Conservation (phyloP, 2,888 invertebrate species). For the Dendrolimus pini region DNA sequence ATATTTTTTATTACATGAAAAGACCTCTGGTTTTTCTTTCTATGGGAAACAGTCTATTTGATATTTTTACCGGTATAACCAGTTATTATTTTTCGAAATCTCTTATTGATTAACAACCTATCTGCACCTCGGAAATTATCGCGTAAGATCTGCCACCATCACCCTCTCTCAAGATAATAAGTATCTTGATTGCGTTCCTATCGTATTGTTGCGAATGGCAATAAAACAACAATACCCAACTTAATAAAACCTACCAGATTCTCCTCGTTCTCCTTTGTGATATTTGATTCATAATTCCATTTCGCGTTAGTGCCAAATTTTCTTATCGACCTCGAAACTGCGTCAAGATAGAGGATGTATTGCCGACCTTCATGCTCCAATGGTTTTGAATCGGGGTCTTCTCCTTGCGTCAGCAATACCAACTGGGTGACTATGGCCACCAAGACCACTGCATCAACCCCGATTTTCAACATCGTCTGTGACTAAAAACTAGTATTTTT, state of each 20-base stretch:
- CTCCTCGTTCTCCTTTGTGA: slow-evolving; percentile 81
- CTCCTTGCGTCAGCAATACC: slow-evolving; percentile 67
- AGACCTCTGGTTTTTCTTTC: too few relatives aligned
- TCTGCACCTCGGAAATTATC: too few relatives aligned
- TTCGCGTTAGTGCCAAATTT: slow-evolving; percentile 79
- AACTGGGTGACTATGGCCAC: slow-evolving; percentile 69
- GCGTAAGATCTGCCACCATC: too few relatives aligned
- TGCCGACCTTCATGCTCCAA: slow-evolving; percentile 76
- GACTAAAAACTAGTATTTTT: slow-evolving; percentile 12
- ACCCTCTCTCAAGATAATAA: too few relatives aligned
- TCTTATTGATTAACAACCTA: too few relatives aligned
- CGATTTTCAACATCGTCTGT: slow-evolving; percentile 70
- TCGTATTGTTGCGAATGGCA: too few relatives aligned
- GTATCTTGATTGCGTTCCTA: too few relatives aligned
- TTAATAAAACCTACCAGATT: slow-evolving; percentile 37
- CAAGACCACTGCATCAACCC: slow-evolving; percentile 58
- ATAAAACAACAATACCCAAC: too few relatives aligned
- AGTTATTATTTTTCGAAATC: too few relatives aligned
- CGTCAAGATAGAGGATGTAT: slow-evolving; percentile 79
- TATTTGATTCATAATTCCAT: slow-evolving; percentile 87
- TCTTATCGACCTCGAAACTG: slow-evolving; percentile 72
- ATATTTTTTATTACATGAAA: too few relatives aligned
- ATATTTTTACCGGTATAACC: too few relatives aligned
- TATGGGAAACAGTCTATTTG: too few relatives aligned
- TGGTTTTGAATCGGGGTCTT: slow-evolving; percentile 71